phyloP scores from a whole-genome alignment of 2,797 vertebrate genomes.

The Labroides dimidiatus region DNA sequence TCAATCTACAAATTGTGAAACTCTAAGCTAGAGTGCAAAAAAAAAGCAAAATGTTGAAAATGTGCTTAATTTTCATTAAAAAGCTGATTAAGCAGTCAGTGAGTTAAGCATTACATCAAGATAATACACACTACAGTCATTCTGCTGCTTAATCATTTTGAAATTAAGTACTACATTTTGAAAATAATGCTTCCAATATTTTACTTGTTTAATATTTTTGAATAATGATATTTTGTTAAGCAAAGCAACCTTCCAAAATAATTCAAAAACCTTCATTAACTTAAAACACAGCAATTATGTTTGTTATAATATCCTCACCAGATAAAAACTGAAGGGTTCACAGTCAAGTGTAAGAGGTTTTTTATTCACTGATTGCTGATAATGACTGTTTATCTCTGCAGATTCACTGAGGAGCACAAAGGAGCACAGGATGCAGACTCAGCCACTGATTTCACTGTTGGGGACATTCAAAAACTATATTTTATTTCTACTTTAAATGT shows the following conservation, averaged over 20 bases:
- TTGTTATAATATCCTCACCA: background rate
- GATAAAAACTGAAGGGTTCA: background rate
- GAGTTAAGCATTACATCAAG: background rate
- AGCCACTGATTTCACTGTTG: constrained; percentile 36
- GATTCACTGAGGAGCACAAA: constrained; percentile 63
- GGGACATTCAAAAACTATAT: constrained; percentile 39
- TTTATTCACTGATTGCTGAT: constrained; percentile 16
- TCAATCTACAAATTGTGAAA: too few species aligned
- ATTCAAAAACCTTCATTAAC: background rate
- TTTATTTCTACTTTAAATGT: constrained; percentile 60
- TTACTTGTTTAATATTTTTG: too few species aligned
- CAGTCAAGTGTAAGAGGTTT: background rate
- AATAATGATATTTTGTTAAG: too few species aligned
- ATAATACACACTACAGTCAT: background rate
- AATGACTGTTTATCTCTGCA: constrained; percentile 45
- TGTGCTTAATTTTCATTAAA: background rate
- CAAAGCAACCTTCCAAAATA: too few species aligned
- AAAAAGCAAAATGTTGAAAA: background rate
- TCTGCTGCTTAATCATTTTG: background rate
- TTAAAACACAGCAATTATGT: background rate
- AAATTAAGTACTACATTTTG: background rate
- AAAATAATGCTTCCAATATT: background rate
- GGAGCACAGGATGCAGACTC: constrained; percentile 24
- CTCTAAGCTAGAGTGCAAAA: too few species aligned
- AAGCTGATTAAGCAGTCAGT: background rate